Conservation (phyloP, 2,113 vertebrate genomes). For the Urocolius indicus region DNA sequence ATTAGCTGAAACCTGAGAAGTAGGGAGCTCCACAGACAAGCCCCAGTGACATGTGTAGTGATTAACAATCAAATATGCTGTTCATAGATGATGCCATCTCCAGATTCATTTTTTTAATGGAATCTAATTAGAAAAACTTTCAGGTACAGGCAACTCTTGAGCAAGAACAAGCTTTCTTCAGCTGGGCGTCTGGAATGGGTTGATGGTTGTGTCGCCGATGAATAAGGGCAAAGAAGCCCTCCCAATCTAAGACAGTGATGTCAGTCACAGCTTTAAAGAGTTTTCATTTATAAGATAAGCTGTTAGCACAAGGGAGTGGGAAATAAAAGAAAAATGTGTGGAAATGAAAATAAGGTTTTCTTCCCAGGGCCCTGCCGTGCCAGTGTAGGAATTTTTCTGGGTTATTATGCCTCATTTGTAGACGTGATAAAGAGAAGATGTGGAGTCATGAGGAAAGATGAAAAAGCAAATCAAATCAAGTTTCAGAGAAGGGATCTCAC, state of each 20-base stretch:
- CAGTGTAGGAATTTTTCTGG: background rate
- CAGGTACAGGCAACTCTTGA: background rate
- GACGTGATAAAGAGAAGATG: background rate
- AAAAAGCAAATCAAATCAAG: background rate
- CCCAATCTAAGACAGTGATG: background rate
- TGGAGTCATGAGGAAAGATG: background rate
- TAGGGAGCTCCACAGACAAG: background rate
- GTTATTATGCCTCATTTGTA: background rate
- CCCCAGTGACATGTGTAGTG: background rate
- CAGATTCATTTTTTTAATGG: background rate
- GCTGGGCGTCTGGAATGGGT: background rate
- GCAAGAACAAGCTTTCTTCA: background rate
- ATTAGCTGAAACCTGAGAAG: background rate
- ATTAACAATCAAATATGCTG: background rate
- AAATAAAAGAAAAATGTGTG: conserved; percentile 13
- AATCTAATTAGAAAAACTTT: background rate
- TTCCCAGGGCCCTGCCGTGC: background rate
- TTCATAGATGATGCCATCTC: background rate
- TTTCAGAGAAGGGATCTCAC: background rate
- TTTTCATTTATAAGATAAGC: conserved; percentile 17
- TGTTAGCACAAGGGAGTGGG: background rate
- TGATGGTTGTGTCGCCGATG: background rate
- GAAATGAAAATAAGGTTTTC: conserved; percentile 19
- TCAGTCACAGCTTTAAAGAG: background rate
- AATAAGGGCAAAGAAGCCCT: background rate